Evolutionary conservation across 1,140 invertebrate species (phyloP).

Genomic region (Drosophila cardini): DNA sequence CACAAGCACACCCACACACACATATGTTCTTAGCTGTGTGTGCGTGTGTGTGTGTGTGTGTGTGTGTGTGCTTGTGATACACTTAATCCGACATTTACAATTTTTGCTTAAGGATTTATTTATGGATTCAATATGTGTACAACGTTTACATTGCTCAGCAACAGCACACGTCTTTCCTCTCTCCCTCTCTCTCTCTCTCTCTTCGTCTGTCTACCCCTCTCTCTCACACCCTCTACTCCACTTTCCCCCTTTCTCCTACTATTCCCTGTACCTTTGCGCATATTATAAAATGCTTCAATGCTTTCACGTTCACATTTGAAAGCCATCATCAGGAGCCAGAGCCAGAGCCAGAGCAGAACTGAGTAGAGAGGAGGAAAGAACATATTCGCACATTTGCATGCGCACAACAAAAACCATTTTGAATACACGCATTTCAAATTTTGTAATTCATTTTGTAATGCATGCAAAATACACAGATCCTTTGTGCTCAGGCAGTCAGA

Average conservation of each 20-base stretch:
- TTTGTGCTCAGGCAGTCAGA: constrained; percentile 27
- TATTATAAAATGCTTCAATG: constrained; percentile 64
- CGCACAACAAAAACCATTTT: constrained; percentile 65
- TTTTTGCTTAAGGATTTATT: constrained; percentile 83
- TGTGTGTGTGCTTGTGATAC: constrained; percentile 65
- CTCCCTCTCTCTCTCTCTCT: background rate
- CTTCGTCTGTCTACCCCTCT: background rate
- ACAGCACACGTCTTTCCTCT: background rate
- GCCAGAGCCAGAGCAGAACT: constrained; percentile 3
- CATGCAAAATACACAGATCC: constrained; percentile 35
- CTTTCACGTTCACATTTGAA: constrained; percentile 31
- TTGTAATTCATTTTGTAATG: constrained; percentile 68
- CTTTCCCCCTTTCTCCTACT: no score
- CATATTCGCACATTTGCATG: constrained; percentile 62
- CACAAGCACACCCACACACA: constrained; percentile 13
- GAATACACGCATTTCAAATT: constrained; percentile 66
- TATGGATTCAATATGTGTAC: constrained; percentile 81
- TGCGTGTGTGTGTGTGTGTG: constrained; percentile 30
- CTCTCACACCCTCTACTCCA: background rate
- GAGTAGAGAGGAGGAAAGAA: background rate
- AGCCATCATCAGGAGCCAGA: constrained; percentile 6
- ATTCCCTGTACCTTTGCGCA: constrained; percentile 46
- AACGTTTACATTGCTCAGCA: constrained; percentile 45
- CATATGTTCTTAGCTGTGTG: background rate
- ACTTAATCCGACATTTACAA: constrained; percentile 83